phyloP scores from a whole-genome alignment of 2,888 invertebrate genomes.

The Sesia apiformis region DNA sequence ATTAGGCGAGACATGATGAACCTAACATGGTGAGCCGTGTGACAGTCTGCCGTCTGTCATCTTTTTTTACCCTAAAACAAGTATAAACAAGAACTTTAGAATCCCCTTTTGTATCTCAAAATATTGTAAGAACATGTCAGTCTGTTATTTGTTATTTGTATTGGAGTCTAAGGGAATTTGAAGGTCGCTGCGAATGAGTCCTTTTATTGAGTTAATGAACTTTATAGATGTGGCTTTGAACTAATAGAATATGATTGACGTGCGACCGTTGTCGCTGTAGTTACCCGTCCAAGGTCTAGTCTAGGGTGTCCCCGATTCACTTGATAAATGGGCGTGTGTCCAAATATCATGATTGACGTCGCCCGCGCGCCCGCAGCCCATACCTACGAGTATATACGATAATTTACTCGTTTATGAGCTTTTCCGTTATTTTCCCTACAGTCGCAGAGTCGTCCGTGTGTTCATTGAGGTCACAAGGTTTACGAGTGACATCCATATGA shows the following conservation, averaged over 20 bases:
- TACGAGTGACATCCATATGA: constrained; percentile 54
- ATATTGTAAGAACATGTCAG: background rate
- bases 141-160: background rate
- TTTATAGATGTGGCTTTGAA: constrained; percentile 67
- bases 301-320: constrained; percentile 20
- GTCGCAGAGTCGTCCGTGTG: constrained; percentile 26
- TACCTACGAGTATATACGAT: background rate
- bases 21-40: too few relatives aligned
- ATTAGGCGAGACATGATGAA: too few relatives aligned
- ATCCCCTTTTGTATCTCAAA: background rate
- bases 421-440: constrained; percentile 26
- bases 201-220: constrained; percentile 54
- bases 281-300: constrained; percentile 41
- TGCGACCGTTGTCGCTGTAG: constrained; percentile 43
- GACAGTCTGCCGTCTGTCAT: too few relatives aligned
- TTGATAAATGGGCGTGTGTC: background rate
- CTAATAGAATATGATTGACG: constrained; percentile 63
- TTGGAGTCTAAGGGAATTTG: constrained; percentile 10
- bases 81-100: too few relatives aligned
- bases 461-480: constrained; percentile 54
- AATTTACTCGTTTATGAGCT: background rate
- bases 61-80: too few relatives aligned
- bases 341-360: background rate
- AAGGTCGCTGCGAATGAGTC: constrained; percentile 38
- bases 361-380: background rate